A percentile compares a stretch with the other conserved stretches of the same genome.
Conservation (phyloP, 2,888 invertebrate species). For the Homarus gammarus region DNA sequence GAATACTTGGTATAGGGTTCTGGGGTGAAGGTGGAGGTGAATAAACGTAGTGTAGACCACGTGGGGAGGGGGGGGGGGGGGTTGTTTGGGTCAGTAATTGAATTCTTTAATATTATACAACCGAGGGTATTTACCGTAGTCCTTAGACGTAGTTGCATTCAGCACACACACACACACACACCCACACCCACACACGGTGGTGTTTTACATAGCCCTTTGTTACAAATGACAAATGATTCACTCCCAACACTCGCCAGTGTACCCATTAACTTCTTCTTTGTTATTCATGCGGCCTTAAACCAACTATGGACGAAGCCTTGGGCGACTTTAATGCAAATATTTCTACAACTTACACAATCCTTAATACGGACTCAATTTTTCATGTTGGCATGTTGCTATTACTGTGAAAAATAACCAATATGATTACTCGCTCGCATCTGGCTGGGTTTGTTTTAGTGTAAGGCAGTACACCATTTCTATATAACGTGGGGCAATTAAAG, state of each 20-base stretch:
- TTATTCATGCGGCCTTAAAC: background rate
- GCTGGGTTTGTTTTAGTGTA: background rate
- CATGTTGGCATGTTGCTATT: slow-evolving; percentile 3
- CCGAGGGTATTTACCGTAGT: too few species aligned
- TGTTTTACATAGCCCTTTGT: slow-evolving; percentile 31
- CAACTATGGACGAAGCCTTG: background rate
- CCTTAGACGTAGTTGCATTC: too few species aligned
- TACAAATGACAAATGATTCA: slow-evolving; percentile 23
- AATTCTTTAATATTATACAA: too few species aligned
- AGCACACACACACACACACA: too few species aligned
- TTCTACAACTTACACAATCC: background rate
- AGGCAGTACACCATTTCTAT: slow-evolving; percentile 22
- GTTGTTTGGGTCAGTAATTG: too few species aligned
- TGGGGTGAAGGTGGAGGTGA: too few species aligned
- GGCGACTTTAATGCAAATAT: background rate
- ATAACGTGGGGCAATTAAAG: slow-evolving; percentile 26
- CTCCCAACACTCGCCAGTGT: background rate
- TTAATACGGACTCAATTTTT: background rate
- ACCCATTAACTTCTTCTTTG: background rate
- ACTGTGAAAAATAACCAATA: slow-evolving; percentile 3
- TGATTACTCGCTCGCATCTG: background rate
- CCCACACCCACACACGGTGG: background rate
- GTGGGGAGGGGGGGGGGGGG: too few species aligned
- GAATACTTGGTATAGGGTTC: too few species aligned
- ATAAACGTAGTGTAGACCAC: too few species aligned